Percentiles rank a stretch among this genome's conserved stretches.
phyloP scores from a whole-genome alignment of 2,797 vertebrate genomes.

The Microhierax caerulescens region DNA sequence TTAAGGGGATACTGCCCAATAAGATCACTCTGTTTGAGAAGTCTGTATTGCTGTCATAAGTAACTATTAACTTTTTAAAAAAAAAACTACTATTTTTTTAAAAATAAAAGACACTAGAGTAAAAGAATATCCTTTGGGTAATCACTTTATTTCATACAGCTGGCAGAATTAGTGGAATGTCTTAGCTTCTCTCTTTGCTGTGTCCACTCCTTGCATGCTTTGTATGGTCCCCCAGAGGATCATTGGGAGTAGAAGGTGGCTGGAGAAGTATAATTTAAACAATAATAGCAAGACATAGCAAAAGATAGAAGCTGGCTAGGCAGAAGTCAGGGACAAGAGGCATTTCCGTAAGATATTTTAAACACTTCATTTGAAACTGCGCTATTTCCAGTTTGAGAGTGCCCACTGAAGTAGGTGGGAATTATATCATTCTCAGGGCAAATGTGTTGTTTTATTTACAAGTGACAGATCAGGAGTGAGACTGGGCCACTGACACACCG shows the following conservation, averaged over 20 bases:
- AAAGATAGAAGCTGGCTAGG: background rate
- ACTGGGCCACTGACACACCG: background rate
- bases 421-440: background rate
- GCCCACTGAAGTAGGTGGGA: background rate
- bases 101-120: background rate
- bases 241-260: rapidly evolving
- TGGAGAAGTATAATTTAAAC: background rate
- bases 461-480: background rate
- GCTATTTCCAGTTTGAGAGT: background rate
- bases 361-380: background rate
- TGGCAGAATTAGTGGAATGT: background rate
- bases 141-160: background rate
- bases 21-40: background rate
- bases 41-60: background rate
- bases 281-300: background rate
- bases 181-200: background rate
- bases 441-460: background rate
- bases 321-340: background rate
- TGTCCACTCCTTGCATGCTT: background rate
- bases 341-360: background rate
- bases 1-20: background rate
- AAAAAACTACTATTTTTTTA: background rate
- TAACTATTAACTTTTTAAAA: background rate
- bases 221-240: background rate
- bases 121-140: background rate